Conservation (phyloP, 2,888 invertebrate species). For the Neria commutata region DNA sequence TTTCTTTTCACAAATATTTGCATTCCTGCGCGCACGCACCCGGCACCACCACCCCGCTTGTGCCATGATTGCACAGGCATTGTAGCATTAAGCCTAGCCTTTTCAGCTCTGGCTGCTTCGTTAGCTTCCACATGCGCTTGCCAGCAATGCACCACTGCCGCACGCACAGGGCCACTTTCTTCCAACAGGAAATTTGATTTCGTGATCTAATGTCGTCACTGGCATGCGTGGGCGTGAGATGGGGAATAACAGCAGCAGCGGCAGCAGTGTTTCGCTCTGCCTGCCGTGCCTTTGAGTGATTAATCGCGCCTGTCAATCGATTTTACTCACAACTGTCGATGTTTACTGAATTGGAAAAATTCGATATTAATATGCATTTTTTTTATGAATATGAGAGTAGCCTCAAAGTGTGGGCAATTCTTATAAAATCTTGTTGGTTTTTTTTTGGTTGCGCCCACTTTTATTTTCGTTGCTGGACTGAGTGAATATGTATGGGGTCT, state of each 20-base stretch:
- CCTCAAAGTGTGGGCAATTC: too few species aligned
- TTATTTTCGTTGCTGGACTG: too few species aligned
- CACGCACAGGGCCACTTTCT: slow-evolving; percentile 4
- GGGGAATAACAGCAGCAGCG: too few species aligned
- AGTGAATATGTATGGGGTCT: too few species aligned
- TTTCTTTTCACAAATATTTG: slow-evolving; percentile 56
- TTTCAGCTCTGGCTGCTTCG: slow-evolving; percentile 13
- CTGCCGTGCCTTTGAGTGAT: slow-evolving; percentile 21
- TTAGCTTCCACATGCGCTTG: slow-evolving; percentile 5
- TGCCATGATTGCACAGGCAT: slow-evolving; percentile 12
- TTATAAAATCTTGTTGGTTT: too few species aligned
- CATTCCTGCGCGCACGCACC: slow-evolving; percentile 35
- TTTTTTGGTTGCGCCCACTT: too few species aligned
- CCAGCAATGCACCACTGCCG: slow-evolving; percentile 15
- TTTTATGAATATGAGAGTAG: too few species aligned
- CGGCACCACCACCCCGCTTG: not conserved
- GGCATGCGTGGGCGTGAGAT: not conserved
- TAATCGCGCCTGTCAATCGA: slow-evolving; percentile 32
- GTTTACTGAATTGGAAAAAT: too few species aligned
- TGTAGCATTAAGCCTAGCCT: slow-evolving; percentile 1
- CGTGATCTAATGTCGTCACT: slow-evolving; percentile 12
- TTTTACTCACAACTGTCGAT: not conserved
- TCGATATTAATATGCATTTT: too few species aligned
- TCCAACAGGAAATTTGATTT: slow-evolving; percentile 28
- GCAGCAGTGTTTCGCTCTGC: not conserved